Evolutionary conservation across 2,797 vertebrate genomes (phyloP), one percentile per base, ranked within the genome.

Genomic region (Myotis planiceps): DNA sequence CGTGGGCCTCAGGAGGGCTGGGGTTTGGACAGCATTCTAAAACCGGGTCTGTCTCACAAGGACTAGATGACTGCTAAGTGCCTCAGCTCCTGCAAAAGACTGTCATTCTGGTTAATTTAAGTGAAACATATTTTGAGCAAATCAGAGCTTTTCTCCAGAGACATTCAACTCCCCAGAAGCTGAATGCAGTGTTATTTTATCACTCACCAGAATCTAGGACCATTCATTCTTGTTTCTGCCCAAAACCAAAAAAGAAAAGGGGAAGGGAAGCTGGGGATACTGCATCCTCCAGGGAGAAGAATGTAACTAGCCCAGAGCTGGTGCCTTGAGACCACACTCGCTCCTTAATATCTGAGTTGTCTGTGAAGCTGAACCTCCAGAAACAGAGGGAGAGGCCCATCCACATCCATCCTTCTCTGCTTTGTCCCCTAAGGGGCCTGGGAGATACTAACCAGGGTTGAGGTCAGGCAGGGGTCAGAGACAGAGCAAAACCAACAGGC

Each of bases 391-490:
- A 58, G 86, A 84, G 18, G 4, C 10, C 27, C 19, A 74, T 5
- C 19, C 23, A 47, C 7, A 37, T 14, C 16, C 47, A 37, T 25
- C 32, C 25, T 39, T 42, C 32, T 42, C 8, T 45, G 29, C 51
- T 65, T 49, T 84, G 29, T 84, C 27, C 49, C 80, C 23, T 79
- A 21, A 15, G 51, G 27, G 18, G 42, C 55, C 78, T 92, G 71
- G 69, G 49, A 96, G 81, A 87, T 34, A 34, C 42, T 55, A 58
- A 63, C 39, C 21, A 68, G 21, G 4, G 16, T 34, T 0, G 16
- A 72, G 66, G 94, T 80, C 89, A 94, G 53, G 37, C 49, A 39
- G 14, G 34, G 68, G 51, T 96, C 79, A 95, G 66, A 82, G 9
- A 45, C 29, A 86, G 34, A 88, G n/a, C 21, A 65, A 69, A 88